Evolutionary conservation across 2,113 vertebrate genomes (phyloP), one percentile per base, ranked within the genome.

Genomic region (Vulpes lagopus): DNA sequence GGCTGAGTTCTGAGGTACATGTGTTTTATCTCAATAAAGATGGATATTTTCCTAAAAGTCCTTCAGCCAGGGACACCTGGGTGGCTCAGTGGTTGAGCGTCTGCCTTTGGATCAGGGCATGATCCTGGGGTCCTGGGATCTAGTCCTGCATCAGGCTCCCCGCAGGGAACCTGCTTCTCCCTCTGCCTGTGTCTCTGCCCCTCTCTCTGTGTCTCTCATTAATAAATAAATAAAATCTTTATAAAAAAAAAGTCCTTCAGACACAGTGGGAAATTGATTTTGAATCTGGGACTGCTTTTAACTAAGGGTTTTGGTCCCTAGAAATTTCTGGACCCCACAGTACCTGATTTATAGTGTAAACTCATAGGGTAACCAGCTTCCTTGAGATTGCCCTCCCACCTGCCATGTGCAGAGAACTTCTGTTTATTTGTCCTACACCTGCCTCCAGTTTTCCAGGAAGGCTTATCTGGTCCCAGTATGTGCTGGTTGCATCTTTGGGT

Each of bases 11-110:
- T 80, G 93, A 82, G 10, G 30, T 16, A 38, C 27, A 59, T 94
- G n/a, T 53, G 23, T 90, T 73, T 59, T 78, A 91, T 91, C 30
- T 96, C 20, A 38, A 9, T 78, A 65, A 93, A 97, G 80, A 89
- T 20, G 20, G 60, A 35, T 93, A 3, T 88, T 49, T 51, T 82
- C 81, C 74, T 30, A 9, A 25, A 81, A 88, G 38, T 88, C 55
- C 35, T 95, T 73, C 38, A 89, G 76, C 43, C 43, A 43, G 43
- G 43, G 43, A 43, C 43, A 43, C 43, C 43, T 43, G 43, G 43
- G 43, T 43, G 7, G 43, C 43, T 43, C 43, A 43, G 43, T 43
- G 43, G 43, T 43, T 43, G 43, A 43, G 43, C 7, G 4, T 43
- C 43, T 43, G 43, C 43, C 43, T 43, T 43, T 43, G 43, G 6